Base-by-base conservation (phyloP, 2,113 vertebrate species). In the Megaceryle torquata region DNA sequence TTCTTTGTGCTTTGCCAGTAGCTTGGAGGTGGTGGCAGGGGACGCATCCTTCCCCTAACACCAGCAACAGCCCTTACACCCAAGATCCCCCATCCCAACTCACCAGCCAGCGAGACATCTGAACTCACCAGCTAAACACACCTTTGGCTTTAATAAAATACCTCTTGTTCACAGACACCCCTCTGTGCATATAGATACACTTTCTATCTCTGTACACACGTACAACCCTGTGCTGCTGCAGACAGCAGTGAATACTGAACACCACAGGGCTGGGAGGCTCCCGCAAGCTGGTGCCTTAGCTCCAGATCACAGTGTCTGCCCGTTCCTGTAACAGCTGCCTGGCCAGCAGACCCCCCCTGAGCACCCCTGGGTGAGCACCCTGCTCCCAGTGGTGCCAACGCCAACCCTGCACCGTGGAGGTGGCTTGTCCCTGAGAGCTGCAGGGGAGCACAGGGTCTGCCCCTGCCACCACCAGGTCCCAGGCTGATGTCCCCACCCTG, bases 181-280 rank as follows among this genome's bases (percentile, higher is more conserved):
- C 5, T 13, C 1, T 2, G 17, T 56, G 79, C 56, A 7, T 25
- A 37, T 5, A 60, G 79, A 6, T 6, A 3, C 1, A 0, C 1
- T 3, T 22, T 3, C 2, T 0, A 0, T 6, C 0, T 2, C 3
- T 26, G 31, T 6, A 6, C 51, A 26, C 61, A 22, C 39, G 1
- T 0, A 22, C 4, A 28, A 13, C 46, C 64, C 31, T 25, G 1
- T 6, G 5, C 68, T 46, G 44, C 17, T 0, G 19, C 53, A 7
- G 50, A 6, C 53, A 9, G 24, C 65, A 28, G 33, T 6, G 24
- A 50, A 0, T 3, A 4, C 77, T 4, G 0, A 54, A 7, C 5
- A 2, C n/a, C 86, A 26, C 44, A 3, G 75, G 70, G 35, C 53
- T n/a, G 17, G 60, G 26, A 26, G 5, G 6, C 25, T n/a, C 48